Evolutionary conservation across 2,113 vertebrate species (phyloP), one percentile per base, ranked within the genome.

Genomic region (Symphodus melops): DNA sequence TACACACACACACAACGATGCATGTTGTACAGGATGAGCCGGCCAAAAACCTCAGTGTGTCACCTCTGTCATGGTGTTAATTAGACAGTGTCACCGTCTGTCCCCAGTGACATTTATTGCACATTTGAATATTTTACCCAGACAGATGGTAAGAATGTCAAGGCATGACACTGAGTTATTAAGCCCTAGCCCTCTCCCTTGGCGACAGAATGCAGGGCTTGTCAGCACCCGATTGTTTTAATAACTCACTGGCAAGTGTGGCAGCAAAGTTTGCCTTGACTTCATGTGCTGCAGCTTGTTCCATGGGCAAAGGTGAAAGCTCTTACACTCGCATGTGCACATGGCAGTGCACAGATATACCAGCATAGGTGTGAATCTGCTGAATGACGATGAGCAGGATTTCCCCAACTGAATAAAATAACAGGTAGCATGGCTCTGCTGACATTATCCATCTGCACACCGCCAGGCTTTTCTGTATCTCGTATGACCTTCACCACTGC

Each of bases 131-230:
- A 95, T 94, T 95, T 93, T 92, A 93, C 93, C 86, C 91, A 89
- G 93, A 92, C 94, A 94, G 94, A 95, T 95, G 94, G 94, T 94
- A 93, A 91, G 93, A 95, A 93, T 94, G 93, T 95, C 94, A 95
- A 89, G 88, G 90, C 90, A 72, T 92, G 93, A 94, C 93, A 93
- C 92, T 92, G 92, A 94, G 94, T 94, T 95, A 94, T 94, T 94
- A 94, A 93, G 93, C 91, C 86, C 87, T 89, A 86, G 90, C 91
- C 92, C 87, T 89, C 84, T 92, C 84, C 89, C 86, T 87, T 72
- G 55, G 86, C 85, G 79, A 86, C 91, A 88, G 86, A 88, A 90
- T 80, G 89, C 87, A 56, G 81, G 86, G 88, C 84, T 91, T 94
- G 93, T 93, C 92, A 90, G 88, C 75, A 78, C 77, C 83, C 81